Conservation (phyloP, 1,140 invertebrate species). For the Heliconius nattereri region DNA sequence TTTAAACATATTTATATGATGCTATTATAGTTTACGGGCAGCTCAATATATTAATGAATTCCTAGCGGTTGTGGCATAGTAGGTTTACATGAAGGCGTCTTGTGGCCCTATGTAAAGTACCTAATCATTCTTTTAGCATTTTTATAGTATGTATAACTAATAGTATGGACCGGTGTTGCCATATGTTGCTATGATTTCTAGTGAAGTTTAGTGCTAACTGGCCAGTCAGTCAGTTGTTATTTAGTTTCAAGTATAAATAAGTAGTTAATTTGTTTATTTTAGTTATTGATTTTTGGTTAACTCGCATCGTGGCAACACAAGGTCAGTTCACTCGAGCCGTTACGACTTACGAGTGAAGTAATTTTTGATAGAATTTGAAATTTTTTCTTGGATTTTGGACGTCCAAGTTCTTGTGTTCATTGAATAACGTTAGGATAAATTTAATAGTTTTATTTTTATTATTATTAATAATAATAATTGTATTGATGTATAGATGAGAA, state of each 20-base stretch:
- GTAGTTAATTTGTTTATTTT: conserved; percentile 10
- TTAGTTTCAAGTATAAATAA: conserved; percentile 3
- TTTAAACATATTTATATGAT: conserved; percentile 14
- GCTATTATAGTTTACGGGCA: conserved; percentile 45
- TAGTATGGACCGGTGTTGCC: conserved; percentile 5
- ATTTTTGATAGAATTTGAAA: conserved; percentile 29
- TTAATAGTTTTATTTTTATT: conserved; percentile 33
- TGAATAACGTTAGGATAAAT: conserved; percentile 54
- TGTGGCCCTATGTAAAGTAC: conserved; percentile 48
- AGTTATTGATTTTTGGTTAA: neutral
- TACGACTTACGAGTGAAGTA: neutral
- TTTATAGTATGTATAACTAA: conserved; percentile 19
- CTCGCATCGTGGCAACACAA: conserved; percentile 11
- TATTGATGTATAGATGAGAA: conserved; percentile 16
- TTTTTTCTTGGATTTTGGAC: conserved; percentile 54
- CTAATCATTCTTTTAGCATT: conserved; percentile 45
- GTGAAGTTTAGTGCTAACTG: neutral
- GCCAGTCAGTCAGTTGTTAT: conserved; percentile 9
- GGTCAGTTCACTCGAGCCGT: neutral
- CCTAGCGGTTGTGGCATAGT: conserved; percentile 46
- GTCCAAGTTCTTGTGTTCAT: conserved; percentile 74
- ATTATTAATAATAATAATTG: conserved; percentile 11
- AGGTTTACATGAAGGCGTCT: conserved; percentile 34
- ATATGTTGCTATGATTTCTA: conserved; percentile 17
- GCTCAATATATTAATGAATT: conserved; percentile 53